Conservation (phyloP, 2,888 invertebrate species). For the Philaethria dido region DNA sequence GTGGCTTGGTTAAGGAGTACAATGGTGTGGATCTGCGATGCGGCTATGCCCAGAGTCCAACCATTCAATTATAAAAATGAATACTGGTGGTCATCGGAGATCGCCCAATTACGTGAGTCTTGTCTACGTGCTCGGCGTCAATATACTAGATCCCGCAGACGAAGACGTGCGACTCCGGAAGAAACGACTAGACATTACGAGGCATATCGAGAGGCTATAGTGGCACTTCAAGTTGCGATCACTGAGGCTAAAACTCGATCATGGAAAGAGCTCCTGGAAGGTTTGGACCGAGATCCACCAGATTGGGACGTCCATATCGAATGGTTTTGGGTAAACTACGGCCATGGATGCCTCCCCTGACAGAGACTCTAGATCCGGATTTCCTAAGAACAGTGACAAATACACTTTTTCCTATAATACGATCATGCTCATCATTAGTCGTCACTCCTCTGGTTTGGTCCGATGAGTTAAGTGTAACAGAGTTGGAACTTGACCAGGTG, state of each 20-base stretch:
- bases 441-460: too few relatives aligned
- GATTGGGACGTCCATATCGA: slow-evolving; percentile 39
- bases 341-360: slow-evolving; percentile 39
- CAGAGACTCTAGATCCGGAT: slow-evolving; percentile 33
- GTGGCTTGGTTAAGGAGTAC: slow-evolving; percentile 24
- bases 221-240: slow-evolving; percentile 23
- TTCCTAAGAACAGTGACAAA: slow-evolving; percentile 8
- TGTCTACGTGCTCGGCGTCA: slow-evolving; percentile 33
- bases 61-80: not conserved
- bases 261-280: slow-evolving; percentile 32
- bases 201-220: slow-evolving; percentile 12
- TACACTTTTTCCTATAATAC: slow-evolving; percentile 1
- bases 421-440: too few relatives aligned
- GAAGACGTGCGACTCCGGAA: slow-evolving; percentile 6
- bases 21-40: slow-evolving; percentile 38
- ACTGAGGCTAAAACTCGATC: slow-evolving; percentile 23
- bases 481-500: not conserved
- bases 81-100: slow-evolving; percentile 38
- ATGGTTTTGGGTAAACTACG: slow-evolving; percentile 37
- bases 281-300: slow-evolving; percentile 27
- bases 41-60: slow-evolving; percentile 28
- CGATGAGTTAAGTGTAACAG: too few relatives aligned
- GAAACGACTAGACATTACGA: slow-evolving; percentile 7
- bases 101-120: slow-evolving; percentile 16
- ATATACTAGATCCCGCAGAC: slow-evolving; percentile 24